Percentiles rank a stretch among this genome's conserved stretches.
Conservation (phyloP, 2,113 vertebrate genomes). For the Syrmaticus mikado region DNA sequence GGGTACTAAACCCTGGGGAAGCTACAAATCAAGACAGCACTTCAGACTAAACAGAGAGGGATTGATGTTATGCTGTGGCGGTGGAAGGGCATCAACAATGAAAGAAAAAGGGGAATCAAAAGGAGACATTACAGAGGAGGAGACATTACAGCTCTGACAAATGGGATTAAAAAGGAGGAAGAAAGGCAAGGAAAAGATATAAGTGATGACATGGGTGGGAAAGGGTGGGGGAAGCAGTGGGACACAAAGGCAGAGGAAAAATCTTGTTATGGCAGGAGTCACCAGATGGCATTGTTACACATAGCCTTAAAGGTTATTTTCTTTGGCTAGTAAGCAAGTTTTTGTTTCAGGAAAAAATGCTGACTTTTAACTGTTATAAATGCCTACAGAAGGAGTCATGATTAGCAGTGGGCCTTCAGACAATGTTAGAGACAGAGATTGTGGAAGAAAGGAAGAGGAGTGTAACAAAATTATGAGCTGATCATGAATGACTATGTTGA, state of each 20-base stretch:
- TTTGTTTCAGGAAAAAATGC: neutral
- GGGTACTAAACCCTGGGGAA: neutral
- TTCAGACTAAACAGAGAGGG: neutral
- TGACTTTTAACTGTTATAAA: neutral
- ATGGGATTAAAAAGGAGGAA: neutral
- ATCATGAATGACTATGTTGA: neutral
- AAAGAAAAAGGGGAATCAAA: neutral
- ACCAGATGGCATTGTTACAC: slow-evolving; percentile 38
- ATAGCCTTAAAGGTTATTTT: slow-evolving; percentile 35
- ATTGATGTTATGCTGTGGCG: neutral
- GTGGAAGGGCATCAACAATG: neutral
- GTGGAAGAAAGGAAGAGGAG: neutral
- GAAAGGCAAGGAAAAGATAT: neutral
- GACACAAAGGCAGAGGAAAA: neutral
- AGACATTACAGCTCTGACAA: neutral
- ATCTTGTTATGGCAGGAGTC: slow-evolving; percentile 17
- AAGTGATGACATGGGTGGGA: neutral
- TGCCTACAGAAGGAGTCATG: neutral
- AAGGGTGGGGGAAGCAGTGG: neutral
- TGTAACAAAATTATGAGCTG: neutral
- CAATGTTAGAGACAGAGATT: neutral
- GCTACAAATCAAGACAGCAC: neutral
- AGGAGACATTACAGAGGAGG: neutral
- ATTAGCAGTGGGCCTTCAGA: neutral
- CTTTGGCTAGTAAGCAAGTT: slow-evolving; percentile 5